Percentiles rank a stretch among this genome's conserved stretches.
These are phyloP conservation scores for Schizaphis graminum DNA, from an alignment of 2,888 invertebrate species.

Conservation along the genomic window DNA sequence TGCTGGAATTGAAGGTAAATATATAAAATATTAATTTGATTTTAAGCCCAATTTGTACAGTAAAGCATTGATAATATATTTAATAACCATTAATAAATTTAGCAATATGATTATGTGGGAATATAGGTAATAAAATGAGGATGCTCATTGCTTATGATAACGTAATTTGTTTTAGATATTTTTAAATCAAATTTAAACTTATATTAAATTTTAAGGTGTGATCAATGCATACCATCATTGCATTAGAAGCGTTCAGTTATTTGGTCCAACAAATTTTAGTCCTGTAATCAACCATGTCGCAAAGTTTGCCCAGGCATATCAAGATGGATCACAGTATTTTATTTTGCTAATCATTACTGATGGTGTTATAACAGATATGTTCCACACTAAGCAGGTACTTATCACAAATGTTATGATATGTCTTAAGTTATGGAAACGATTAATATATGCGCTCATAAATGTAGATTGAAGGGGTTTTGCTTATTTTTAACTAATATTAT, in stretches of 20 bases:
- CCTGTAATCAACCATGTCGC: constrained; percentile 74
- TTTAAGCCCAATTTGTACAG: neutral
- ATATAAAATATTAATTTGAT: neutral
- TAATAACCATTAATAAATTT: neutral
- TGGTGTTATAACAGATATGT: constrained; percentile 77
- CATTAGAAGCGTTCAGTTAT: constrained; percentile 73
- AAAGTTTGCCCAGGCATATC: constrained; percentile 72
- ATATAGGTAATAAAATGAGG: neutral
- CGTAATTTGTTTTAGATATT: neutral
- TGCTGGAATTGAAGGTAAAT: constrained; percentile 71
- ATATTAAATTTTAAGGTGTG: constrained; percentile 71
- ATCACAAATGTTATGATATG: neutral
- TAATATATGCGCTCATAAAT: constrained; percentile 20
- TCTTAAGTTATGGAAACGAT: neutral
- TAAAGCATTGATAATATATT: neutral
- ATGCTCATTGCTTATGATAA: neutral
- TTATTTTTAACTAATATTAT: constrained; percentile 66
- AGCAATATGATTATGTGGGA: neutral
- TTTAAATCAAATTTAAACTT: neutral
- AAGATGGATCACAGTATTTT: constrained; percentile 74
- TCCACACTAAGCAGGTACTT: constrained; percentile 72
- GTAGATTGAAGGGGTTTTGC: constrained; percentile 34
- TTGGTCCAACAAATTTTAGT: constrained; percentile 76
- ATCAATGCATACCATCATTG: constrained; percentile 73
- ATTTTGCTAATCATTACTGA: constrained; percentile 76